Base-by-base conservation (phyloP, 1,140 invertebrate species). In the Limonius californicus region DNA sequence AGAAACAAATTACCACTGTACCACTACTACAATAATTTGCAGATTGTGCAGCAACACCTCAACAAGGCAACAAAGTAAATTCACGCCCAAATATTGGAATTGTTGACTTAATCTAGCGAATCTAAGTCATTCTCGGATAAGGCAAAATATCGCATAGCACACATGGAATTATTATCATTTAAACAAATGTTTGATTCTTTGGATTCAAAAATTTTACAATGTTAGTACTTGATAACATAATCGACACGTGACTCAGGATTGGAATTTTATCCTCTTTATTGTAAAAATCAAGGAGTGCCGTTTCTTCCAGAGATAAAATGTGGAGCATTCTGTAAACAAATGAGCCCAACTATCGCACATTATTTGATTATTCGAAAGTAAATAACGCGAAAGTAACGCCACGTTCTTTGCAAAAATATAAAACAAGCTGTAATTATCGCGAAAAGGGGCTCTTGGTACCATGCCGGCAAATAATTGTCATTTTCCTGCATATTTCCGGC, bases 401-500 rank as follows among this genome's bases (percentile, higher is more conserved):
- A 21, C n/a, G 7, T 50, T 21, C 4, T 50, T 50, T 7, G n/a
- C n/a, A n/a, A 21, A 50, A 16, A 50, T 50, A 6, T 15, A 14
- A 50, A 50, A 50, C 45, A 50, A 50, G 19, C 15, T 50, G 2
- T 50, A 50, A 50, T 50, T 50, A 50, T 50, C 20, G 4, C 45
- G 16, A 18, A 50, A 50, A 19, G 19, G 11, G 7, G 11, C 35
- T 2, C 2, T 19, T 12, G 4, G 15, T 18, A 50, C 2, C 45
- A 18, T 19, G 15, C 15, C 16, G 45, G n/a, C 14, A 50, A 50
- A 50, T 61, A 64, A 68, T 63, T 63, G 64, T 63, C 63, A 59
- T 62, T 68, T 68, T 63, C 66, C 66, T 68, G 63, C 60, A 53
- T 60, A 68, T 68, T 68, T 68, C 66, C 66, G 57, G 56, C 19